These are phyloP conservation scores for Motacilla alba DNA, from an alignment of 2,113 vertebrate species.

Conservation along the genomic window DNA sequence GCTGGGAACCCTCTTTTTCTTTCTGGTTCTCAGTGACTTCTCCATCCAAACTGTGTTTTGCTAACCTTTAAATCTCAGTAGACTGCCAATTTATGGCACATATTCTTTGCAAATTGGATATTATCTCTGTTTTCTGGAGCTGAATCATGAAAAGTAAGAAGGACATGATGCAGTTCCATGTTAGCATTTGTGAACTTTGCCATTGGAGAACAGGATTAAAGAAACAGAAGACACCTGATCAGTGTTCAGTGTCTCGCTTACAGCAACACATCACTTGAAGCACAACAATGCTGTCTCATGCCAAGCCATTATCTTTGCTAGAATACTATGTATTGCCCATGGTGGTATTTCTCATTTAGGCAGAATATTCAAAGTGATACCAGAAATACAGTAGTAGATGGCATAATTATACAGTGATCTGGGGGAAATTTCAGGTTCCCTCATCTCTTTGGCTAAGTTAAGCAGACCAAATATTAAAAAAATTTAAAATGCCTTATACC, in stretches of 20 bases:
- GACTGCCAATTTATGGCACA: background rate
- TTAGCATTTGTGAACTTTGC: background rate
- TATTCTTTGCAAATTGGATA: background rate
- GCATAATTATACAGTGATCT: constrained; percentile 14
- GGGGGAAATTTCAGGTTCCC: background rate
- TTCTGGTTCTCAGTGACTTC: background rate
- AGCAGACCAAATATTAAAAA: background rate
- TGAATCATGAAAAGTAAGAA: background rate
- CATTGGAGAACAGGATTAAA: background rate
- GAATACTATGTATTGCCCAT: background rate
- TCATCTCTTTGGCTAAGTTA: background rate
- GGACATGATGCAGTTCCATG: background rate
- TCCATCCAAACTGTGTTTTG: background rate
- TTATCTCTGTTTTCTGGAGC: background rate
- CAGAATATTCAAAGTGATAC: background rate
- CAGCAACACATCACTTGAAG: background rate
- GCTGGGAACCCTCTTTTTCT: background rate
- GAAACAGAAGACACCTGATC: background rate
- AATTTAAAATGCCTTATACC: background rate
- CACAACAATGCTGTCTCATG: background rate
- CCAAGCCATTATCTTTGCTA: background rate
- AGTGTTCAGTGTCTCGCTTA: background rate
- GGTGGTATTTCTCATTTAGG: background rate
- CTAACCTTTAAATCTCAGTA: background rate
- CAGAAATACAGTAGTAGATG: constrained; percentile 40